Evolutionary conservation across 2,888 invertebrate species (phyloP).

Genomic region (Pristionchus mayeri): DNA sequence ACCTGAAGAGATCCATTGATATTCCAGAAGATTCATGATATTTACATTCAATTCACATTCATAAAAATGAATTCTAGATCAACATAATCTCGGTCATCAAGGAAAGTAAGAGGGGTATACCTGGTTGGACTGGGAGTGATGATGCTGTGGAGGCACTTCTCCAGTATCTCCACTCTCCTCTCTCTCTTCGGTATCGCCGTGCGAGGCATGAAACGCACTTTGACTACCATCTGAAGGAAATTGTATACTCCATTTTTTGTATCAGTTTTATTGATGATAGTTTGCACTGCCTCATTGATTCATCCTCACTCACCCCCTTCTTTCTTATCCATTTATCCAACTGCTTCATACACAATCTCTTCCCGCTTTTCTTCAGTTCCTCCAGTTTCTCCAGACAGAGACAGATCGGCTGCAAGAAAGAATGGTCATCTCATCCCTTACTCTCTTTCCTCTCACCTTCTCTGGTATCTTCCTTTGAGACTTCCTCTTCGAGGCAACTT

Average conservation of each 20-base stretch:
- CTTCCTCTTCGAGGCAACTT: not conserved
- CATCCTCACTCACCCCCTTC: not conserved
- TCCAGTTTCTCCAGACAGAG: not conserved
- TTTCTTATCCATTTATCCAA: not conserved
- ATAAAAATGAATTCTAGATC: too few relatives aligned
- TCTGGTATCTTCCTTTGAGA: not conserved
- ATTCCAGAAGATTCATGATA: too few relatives aligned
- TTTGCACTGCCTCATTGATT: too few relatives aligned
- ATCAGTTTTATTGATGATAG: too few relatives aligned
- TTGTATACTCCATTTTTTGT: too few relatives aligned
- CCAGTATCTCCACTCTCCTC: not conserved
- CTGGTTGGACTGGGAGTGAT: constrained; percentile 4
- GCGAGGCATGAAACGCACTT: not conserved
- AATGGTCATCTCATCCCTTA: not conserved
- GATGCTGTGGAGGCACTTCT: not conserved
- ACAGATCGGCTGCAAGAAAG: not conserved
- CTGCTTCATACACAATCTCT: not conserved
- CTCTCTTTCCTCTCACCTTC: not conserved
- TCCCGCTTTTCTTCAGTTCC: not conserved
- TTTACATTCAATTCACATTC: too few relatives aligned
- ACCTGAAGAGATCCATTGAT: not conserved
- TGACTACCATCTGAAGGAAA: not conserved
- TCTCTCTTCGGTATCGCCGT: not conserved
- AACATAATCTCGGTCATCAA: too few relatives aligned
- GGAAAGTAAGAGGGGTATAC: not conserved